Conservation (phyloP, 1,140 invertebrate species). For the Cotesia chilonis region DNA sequence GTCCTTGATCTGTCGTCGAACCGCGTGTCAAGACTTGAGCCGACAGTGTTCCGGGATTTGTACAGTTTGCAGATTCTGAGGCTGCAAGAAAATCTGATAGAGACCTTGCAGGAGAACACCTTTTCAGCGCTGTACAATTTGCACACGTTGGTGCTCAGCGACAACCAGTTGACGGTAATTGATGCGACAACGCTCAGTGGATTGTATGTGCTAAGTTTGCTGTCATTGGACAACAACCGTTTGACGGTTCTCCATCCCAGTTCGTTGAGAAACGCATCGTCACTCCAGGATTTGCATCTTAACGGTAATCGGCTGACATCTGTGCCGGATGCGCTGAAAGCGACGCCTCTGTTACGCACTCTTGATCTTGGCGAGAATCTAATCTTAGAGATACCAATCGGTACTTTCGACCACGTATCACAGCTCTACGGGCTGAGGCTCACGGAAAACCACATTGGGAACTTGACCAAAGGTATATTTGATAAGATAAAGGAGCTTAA, state of each 20-base stretch:
- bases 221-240: constrained; percentile 86
- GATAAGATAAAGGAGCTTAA: constrained; percentile 83
- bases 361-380: constrained; percentile 90
- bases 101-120: constrained; percentile 81
- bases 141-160: constrained; percentile 84
- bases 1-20: constrained; percentile 85
- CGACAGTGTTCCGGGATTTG: constrained; percentile 81
- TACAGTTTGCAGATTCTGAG: constrained; percentile 83
- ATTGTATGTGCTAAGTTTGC: constrained; percentile 77
- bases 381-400: constrained; percentile 83
- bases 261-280: constrained; percentile 84
- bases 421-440: constrained; percentile 84
- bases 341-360: constrained; percentile 82
- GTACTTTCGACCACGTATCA: constrained; percentile 80
- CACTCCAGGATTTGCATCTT: constrained; percentile 86
- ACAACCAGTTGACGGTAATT: constrained; percentile 83
- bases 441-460: constrained; percentile 89
- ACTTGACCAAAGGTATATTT: constrained; percentile 84
- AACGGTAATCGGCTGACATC: constrained; percentile 85
- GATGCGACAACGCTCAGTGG: constrained; percentile 82
- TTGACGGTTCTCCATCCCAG: constrained; percentile 80
- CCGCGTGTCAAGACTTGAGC: constrained; percentile 79
- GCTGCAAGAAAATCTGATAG: constrained; percentile 84
- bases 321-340: constrained; percentile 84
- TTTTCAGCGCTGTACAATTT: constrained; percentile 83